Base-by-base conservation (phyloP, 2,797 vertebrate genomes). In the Chelmon rostratus region DNA sequence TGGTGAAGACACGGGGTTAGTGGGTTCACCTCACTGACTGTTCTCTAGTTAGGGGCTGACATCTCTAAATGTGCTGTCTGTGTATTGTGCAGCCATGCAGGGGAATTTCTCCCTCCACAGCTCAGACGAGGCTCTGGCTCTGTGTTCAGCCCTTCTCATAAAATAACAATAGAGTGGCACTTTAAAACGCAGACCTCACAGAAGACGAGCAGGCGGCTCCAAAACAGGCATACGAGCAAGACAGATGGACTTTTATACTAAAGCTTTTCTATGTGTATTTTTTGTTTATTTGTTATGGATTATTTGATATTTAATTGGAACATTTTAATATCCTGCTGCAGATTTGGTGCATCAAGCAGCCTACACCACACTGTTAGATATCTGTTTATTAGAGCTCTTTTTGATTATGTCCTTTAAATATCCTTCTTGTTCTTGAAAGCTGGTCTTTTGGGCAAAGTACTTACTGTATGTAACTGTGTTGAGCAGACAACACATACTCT, bases 21-120 rank as follows among this genome's bases (percentile, higher is more conserved):
- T 74, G 84, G 88, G 88, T 92, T 92, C 87, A 87, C 77, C 84
- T 85, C 78, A 3, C 81, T 81, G 85, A 91, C 84, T 90, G 80
- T 83, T 91, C 78, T 92, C 78, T 84, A 86, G 88, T 91, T 89
- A 83, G 86, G 81, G 69, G 76, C 81, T 89, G 88, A 89, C 89
- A 79, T 89, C 81, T 88, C 87, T 88, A 91, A 92, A 91, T 93
- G 89, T 81, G 78, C 82, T 88, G 86, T 91, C 83, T 91, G 85
- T 91, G 88, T 86, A 77, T 82, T 93, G 90, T 93, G 91, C 88
- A 91, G 91, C 88, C 87, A 87, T 89, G 86, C 89, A 85, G 86
- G 82, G 90, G 80, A 89, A 91, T 89, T 89, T 87, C 81, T 85
- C 72, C 71, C 68, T 84, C 66, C 77, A 40, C 46, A 35, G 82